These are phyloP conservation scores for Abrostola tripartita DNA, from an alignment of 2,888 invertebrate genomes.

Conservation along the genomic window DNA sequence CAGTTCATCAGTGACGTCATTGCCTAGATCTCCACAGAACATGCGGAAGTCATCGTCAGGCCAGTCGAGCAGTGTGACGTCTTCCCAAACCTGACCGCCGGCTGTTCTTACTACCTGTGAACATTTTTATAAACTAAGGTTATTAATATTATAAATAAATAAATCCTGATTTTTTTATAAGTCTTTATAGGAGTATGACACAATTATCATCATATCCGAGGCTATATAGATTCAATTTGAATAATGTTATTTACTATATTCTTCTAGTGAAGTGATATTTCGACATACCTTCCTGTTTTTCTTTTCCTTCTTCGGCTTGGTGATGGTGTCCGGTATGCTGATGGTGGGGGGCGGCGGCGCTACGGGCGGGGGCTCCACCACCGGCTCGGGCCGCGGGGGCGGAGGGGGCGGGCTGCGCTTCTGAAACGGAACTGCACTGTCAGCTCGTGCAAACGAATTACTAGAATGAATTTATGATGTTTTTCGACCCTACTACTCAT, in stretches of 20 bases:
- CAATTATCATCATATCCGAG: too few species aligned
- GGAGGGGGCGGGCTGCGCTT: constrained; percentile 67
- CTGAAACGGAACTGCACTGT: constrained; percentile 43
- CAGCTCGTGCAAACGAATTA: too few species aligned
- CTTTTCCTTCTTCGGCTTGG: constrained; percentile 82
- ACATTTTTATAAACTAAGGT: neutral
- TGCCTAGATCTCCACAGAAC: constrained; percentile 99
- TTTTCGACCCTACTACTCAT: too few species aligned
- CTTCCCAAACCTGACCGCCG: constrained; percentile 99
- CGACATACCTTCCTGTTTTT: constrained; percentile 85
- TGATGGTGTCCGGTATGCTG: constrained; percentile 43
- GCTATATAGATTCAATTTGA: too few species aligned
- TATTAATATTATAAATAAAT: too few species aligned
- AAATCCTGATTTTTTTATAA: too few species aligned
- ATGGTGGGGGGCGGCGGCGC: constrained; percentile 65
- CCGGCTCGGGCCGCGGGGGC: constrained; percentile 57
- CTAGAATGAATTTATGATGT: too few species aligned
- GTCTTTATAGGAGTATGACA: too few species aligned
- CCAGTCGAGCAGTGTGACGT: constrained; percentile 97
- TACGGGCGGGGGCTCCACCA: constrained; percentile 63
- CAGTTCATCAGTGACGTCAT: constrained; percentile 99
- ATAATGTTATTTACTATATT: too few species aligned
- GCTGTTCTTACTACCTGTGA: constrained; percentile 94
- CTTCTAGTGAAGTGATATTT: too few species aligned
- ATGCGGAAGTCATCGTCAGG: constrained; percentile 99